A percentile compares a stretch with the other conserved stretches of the same genome.
Conservation (phyloP, 1,140 invertebrate genomes). For the Habropoda laboriosa region DNA sequence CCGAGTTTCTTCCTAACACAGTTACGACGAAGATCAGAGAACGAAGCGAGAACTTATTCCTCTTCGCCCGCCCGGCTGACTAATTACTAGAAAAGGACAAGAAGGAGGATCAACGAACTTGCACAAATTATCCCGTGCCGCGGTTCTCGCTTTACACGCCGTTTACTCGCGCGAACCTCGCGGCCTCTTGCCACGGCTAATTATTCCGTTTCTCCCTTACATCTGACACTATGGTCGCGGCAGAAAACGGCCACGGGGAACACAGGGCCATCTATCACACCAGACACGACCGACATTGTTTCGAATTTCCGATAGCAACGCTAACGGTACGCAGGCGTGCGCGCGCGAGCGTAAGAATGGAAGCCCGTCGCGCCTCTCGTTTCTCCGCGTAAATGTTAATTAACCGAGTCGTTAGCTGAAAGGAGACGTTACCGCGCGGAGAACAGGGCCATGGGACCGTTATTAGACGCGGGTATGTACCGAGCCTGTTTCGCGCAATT, state of each 20-base stretch:
- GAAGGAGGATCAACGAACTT: slow-evolving; percentile 21
- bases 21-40: neutral
- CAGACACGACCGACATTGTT: slow-evolving; percentile 61
- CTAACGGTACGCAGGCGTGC: slow-evolving; percentile 54
- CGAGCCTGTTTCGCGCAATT: slow-evolving; percentile 4
- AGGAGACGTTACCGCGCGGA: neutral
- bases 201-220: slow-evolving; percentile 41
- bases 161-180: slow-evolving; percentile 22
- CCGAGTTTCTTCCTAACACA: neutral
- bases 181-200: slow-evolving; percentile 16
- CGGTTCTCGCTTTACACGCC: slow-evolving; percentile 35
- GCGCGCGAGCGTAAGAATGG: slow-evolving; percentile 29
- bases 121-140: slow-evolving; percentile 36
- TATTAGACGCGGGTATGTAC: neutral
- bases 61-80: neutral
- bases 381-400: slow-evolving; percentile 54
- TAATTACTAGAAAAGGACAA: slow-evolving; percentile 37
- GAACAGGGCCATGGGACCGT: slow-evolving; percentile 14
- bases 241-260: slow-evolving; percentile 31
- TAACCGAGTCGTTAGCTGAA: slow-evolving; percentile 50
- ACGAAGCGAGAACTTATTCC: slow-evolving; percentile 1
- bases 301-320: slow-evolving; percentile 55
- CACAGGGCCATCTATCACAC: slow-evolving; percentile 59
- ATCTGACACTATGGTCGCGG: slow-evolving; percentile 28
- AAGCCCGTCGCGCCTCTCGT: slow-evolving; percentile 13